A percentile compares a stretch with the other conserved stretches of the same genome.
Conservation (phyloP, 2,888 invertebrate species). For the Coenonympha arcania region DNA sequence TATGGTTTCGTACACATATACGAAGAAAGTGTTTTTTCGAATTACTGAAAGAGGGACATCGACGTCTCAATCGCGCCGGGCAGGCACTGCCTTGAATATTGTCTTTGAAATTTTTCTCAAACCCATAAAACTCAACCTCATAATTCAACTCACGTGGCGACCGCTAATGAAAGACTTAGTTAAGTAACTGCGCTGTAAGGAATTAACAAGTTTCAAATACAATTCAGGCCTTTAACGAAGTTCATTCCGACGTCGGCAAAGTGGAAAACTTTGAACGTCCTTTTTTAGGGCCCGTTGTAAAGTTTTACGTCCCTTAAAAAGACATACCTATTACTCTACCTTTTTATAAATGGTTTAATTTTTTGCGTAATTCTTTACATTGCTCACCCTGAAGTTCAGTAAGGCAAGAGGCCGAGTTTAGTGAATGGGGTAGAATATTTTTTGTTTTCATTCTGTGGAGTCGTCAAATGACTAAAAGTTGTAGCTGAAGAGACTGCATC, state of each 20-base stretch:
- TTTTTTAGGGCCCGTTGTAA: constrained; percentile 50
- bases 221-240: constrained; percentile 66
- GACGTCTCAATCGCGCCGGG: background rate
- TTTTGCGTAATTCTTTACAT: constrained; percentile 13
- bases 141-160: constrained; percentile 65
- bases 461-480: constrained; percentile 54
- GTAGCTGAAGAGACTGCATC: constrained; percentile 7
- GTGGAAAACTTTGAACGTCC: constrained; percentile 61
- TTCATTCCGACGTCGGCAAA: constrained; percentile 65
- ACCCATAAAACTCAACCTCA: constrained; percentile 49
- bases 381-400: constrained; percentile 6
- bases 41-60: background rate
- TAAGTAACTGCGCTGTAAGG: constrained; percentile 61
- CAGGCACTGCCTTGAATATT: constrained; percentile 1
- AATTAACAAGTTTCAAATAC: constrained; percentile 71
- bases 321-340: constrained; percentile 46
- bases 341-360: constrained; percentile 27
- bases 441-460: constrained; percentile 50
- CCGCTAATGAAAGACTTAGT: constrained; percentile 71
- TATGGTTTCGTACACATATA: background rate
- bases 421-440: constrained; percentile 34
- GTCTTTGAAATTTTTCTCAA: constrained; percentile 27
- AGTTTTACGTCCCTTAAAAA: constrained; percentile 55
- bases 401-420: constrained; percentile 22
- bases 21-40: constrained; percentile 4